Evolutionary conservation across 2,113 vertebrate genomes (phyloP).

Genomic region (Cochlearius cochlearius): DNA sequence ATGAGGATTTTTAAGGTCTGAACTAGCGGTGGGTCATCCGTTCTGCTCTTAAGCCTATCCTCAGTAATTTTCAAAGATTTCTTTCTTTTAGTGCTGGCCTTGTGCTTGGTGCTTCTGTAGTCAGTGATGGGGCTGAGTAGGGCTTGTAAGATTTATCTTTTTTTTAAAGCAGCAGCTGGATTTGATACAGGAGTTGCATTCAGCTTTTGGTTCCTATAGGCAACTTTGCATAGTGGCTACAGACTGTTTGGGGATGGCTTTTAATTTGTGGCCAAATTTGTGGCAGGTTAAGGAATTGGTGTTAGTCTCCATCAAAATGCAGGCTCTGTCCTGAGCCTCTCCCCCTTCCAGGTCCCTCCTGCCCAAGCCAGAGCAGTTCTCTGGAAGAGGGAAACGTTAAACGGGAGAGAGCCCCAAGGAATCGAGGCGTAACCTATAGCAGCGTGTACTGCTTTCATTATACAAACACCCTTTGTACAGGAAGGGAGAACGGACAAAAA

Average conservation of each 20-base stretch:
- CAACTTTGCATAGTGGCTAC: not conserved
- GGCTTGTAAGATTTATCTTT: not conserved
- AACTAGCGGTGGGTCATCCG: rapidly evolving
- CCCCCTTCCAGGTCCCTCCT: not conserved
- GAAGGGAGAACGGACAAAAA: not conserved
- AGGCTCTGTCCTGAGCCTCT: not conserved
- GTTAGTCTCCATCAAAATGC: not conserved
- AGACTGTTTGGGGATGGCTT: not conserved
- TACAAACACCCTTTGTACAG: not conserved
- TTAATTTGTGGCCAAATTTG: not conserved
- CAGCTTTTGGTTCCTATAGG: not conserved
- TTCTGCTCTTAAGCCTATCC: not conserved
- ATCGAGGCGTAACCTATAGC: not conserved
- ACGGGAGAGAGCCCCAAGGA: not conserved
- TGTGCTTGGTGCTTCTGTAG: not conserved
- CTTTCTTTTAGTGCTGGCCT: not conserved
- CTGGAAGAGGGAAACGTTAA: not conserved
- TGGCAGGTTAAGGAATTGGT: not conserved
- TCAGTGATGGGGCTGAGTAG: not conserved
- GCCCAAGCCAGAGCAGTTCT: not conserved
- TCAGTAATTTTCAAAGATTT: not conserved
- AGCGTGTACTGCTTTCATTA: not conserved
- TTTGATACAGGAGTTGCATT: not conserved
- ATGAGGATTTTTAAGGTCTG: not conserved
- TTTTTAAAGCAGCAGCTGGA: not conserved